Evolutionary conservation across 1,140 invertebrate genomes (phyloP).

Genomic region (Steinernema khuongi): DNA sequence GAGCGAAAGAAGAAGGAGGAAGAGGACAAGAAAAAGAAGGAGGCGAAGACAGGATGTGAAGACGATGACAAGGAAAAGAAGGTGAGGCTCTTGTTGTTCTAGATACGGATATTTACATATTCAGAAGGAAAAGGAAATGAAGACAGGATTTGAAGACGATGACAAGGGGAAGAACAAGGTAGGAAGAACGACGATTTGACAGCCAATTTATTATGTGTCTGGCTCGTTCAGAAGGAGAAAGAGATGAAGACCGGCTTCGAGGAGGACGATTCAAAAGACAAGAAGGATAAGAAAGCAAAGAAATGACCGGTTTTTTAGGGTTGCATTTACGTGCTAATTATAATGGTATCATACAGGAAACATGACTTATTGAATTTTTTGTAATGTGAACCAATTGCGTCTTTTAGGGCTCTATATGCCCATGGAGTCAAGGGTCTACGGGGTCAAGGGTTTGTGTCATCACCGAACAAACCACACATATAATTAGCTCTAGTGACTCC

Average conservation of each 20-base stretch:
- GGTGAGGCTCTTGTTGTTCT: no score
- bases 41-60: neutral
- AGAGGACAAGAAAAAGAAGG: constrained; percentile 4
- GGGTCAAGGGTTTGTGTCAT: no score
- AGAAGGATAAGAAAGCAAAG: neutral
- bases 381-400: no score
- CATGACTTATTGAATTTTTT: no score
- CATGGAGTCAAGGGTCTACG: no score
- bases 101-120: no score
- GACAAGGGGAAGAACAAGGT: neutral
- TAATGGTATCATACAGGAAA: no score
- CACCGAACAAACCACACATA: no score
- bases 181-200: neutral
- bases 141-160: neutral
- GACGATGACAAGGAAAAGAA: neutral
- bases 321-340: no score
- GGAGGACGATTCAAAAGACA: neutral
- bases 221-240: neutral
- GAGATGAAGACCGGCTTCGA: constrained; percentile 3
- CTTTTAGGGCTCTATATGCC: no score
- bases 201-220: neutral
- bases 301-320: no score
- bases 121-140: constrained; percentile 13
- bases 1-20: constrained; percentile 22
- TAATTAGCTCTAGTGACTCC: no score